Evolutionary conservation across 1,140 invertebrate genomes (phyloP).

Genomic region (Phenacoccus solenopsis): DNA sequence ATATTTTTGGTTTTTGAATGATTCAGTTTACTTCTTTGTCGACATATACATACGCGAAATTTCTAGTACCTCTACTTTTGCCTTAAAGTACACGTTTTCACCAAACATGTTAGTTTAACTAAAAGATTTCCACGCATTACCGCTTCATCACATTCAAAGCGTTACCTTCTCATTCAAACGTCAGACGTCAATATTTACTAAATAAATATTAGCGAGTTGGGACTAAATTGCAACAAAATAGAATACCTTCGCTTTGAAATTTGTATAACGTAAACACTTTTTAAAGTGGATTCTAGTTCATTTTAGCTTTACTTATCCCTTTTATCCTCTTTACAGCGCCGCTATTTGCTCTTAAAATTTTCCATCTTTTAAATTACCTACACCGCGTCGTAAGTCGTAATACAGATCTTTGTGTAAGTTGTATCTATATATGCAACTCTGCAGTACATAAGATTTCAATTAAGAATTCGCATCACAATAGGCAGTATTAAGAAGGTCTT

Average conservation of each 20-base stretch:
- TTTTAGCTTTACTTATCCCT: neutral
- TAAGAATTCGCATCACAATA: neutral
- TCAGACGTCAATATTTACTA: constrained; percentile 2
- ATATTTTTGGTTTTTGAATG: too few relatives aligned
- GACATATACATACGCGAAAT: too few relatives aligned
- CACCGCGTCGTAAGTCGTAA: too few relatives aligned
- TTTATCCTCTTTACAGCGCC: neutral
- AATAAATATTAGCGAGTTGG: neutral
- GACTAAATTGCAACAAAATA: constrained; percentile 3
- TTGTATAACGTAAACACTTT: neutral
- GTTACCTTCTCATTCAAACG: neutral
- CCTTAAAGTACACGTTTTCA: neutral
- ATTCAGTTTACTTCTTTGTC: too few relatives aligned
- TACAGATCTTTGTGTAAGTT: too few relatives aligned
- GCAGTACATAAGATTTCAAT: neutral
- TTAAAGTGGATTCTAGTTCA: neutral
- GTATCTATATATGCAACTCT: too few relatives aligned
- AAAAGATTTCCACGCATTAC: neutral
- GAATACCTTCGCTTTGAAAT: neutral
- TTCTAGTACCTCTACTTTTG: neutral
- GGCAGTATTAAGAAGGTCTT: too few relatives aligned
- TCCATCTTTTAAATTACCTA: too few relatives aligned
- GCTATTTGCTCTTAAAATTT: too few relatives aligned
- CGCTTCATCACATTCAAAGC: neutral
- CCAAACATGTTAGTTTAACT: neutral